phyloP scores from a whole-genome alignment of 2,113 vertebrate species.

The Cariama cristata region DNA sequence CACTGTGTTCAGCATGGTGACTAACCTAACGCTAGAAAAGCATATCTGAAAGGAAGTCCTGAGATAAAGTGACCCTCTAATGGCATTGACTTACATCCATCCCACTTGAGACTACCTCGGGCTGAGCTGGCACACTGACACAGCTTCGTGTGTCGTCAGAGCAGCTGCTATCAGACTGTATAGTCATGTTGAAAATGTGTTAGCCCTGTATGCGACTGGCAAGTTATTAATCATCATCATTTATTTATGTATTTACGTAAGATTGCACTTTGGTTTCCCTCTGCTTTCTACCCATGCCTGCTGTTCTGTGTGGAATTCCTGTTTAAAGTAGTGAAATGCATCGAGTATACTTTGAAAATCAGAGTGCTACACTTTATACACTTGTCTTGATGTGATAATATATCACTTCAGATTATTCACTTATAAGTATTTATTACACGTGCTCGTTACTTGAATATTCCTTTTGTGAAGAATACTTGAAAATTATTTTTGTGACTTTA shows the following conservation, averaged over 20 bases:
- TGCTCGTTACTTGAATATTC: not conserved
- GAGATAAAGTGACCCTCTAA: not conserved
- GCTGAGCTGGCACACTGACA: constrained; percentile 10
- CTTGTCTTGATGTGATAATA: not conserved
- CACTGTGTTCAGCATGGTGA: not conserved
- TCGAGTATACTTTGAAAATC: not conserved
- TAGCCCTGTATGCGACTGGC: not conserved
- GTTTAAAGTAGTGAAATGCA: not conserved
- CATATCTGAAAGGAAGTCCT: not conserved
- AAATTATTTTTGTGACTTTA: not conserved
- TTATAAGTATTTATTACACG: not conserved
- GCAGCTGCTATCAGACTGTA: not conserved
- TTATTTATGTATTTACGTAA: constrained; percentile 18
- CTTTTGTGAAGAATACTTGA: not conserved
- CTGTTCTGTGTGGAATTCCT: not conserved
- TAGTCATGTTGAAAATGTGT: not conserved
- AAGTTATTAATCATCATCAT: not conserved
- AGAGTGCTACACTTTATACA: not conserved
- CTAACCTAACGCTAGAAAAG: not conserved
- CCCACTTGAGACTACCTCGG: not conserved
- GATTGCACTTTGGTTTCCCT: not conserved
- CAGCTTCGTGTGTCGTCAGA: not conserved
- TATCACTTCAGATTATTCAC: not conserved
- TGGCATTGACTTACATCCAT: not conserved
- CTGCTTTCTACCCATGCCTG: not conserved